Percentiles rank a stretch among this genome's conserved stretches.
These are phyloP conservation scores for Drosophila antonietae DNA, from an alignment of 2,888 invertebrate genomes.

Conservation along the genomic window DNA sequence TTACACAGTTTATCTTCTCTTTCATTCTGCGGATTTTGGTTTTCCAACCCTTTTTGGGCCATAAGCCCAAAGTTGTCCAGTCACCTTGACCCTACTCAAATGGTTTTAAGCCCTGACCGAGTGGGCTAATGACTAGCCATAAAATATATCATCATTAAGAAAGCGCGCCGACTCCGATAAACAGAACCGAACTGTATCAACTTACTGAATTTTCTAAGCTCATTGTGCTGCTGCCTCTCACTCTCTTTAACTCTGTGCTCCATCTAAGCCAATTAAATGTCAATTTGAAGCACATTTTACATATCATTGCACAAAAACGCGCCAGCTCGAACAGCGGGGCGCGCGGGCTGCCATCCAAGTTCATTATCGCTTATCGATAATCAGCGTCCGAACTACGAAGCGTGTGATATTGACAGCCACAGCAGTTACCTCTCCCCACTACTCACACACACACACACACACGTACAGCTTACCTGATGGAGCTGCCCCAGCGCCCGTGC, in stretches of 20 bases:
- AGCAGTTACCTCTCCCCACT: slow-evolving; percentile 17
- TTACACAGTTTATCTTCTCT: background rate
- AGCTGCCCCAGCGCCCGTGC: slow-evolving; percentile 22
- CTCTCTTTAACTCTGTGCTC: background rate
- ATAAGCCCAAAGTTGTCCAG: slow-evolving; percentile 45
- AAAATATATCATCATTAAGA: slow-evolving; percentile 71
- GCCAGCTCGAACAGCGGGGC: slow-evolving; percentile 37
- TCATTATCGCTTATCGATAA: slow-evolving; percentile 68
- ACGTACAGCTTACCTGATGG: slow-evolving; percentile 2
- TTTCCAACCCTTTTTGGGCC: slow-evolving; percentile 14
- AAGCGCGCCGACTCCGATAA: slow-evolving; percentile 13
- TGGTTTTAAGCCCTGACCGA: slow-evolving; percentile 39
- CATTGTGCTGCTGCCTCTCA: slow-evolving; percentile 6
- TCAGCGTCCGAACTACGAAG: slow-evolving; percentile 38
- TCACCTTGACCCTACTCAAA: slow-evolving; percentile 62
- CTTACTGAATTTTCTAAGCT: slow-evolving; percentile 48
- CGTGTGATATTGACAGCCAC: slow-evolving; percentile 71
- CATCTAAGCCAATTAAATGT: slow-evolving; percentile 66
- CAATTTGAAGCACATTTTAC: slow-evolving; percentile 72
- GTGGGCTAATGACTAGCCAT: slow-evolving; percentile 60
- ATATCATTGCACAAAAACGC: slow-evolving; percentile 71
- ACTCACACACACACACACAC: background rate
- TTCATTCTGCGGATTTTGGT: background rate
- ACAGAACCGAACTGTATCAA: slow-evolving; percentile 48
- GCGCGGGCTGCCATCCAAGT: slow-evolving; percentile 54